Conservation (phyloP, 2,888 invertebrate species). For the Chloroclysta siterata region DNA sequence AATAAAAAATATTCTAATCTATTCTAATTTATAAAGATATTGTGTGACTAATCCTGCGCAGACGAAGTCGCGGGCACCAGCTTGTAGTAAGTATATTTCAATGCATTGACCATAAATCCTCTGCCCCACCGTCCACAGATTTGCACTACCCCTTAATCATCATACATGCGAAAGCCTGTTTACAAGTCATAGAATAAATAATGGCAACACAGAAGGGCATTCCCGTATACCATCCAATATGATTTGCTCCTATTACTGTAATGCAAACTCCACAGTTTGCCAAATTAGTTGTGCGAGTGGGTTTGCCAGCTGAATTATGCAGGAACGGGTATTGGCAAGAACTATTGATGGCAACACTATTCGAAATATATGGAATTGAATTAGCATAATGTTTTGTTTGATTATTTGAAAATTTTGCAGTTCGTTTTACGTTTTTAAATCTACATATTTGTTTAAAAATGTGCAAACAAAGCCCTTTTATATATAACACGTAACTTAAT, state of each 20-base stretch:
- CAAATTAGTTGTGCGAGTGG: conserved; percentile 12
- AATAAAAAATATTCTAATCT: too few relatives aligned
- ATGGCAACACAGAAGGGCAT: not conserved
- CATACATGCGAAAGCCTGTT: not conserved
- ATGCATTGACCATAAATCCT: too few relatives aligned
- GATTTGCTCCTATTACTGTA: conserved; percentile 26
- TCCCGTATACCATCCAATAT: conserved; percentile 14
- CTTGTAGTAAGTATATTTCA: too few relatives aligned
- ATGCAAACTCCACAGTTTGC: conserved; percentile 14
- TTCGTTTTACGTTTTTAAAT: not conserved
- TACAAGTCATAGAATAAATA: not conserved
- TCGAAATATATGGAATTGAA: not conserved
- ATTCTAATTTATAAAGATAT: too few relatives aligned
- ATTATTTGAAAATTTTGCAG: not conserved
- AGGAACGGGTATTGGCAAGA: conserved; percentile 8
- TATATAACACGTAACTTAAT: too few relatives aligned
- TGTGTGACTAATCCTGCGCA: too few relatives aligned
- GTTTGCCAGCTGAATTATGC: conserved; percentile 19
- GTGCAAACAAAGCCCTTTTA: too few relatives aligned
- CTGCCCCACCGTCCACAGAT: too few relatives aligned
- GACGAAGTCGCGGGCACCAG: too few relatives aligned
- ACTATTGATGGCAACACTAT: conserved; percentile 4
- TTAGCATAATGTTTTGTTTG: not conserved
- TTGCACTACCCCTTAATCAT: too few relatives aligned
- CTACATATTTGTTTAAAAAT: too few relatives aligned